A percentile compares a stretch with the other conserved stretches of the same genome.
Conservation (phyloP, 2,797 vertebrate genomes). For the Rhinoraja longicauda region DNA sequence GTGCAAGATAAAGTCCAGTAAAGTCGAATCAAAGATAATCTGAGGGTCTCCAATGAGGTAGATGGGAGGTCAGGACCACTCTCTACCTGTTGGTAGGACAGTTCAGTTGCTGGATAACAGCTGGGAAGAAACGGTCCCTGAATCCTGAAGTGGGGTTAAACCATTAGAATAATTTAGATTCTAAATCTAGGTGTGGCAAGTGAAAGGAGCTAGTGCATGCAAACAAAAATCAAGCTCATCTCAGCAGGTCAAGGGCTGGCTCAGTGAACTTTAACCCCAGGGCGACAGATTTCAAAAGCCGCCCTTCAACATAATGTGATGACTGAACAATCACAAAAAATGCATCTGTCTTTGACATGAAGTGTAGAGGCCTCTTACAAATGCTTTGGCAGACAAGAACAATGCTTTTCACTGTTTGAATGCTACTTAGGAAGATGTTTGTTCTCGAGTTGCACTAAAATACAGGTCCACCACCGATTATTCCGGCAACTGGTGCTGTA, state of each 20-base stretch:
- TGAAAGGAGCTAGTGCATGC: slow-evolving; percentile 53
- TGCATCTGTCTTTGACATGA: slow-evolving; percentile 30
- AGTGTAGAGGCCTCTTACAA: slow-evolving; percentile 15
- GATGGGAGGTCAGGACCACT: too few species aligned
- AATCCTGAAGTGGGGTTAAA: background rate
- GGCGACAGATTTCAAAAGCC: slow-evolving; percentile 46
- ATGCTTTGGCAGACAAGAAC: background rate
- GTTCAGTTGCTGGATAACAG: too few species aligned
- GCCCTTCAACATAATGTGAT: slow-evolving; percentile 54
- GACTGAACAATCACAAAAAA: slow-evolving; percentile 54
- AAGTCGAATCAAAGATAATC: too few species aligned
- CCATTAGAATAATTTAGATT: background rate
- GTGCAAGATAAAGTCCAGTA: too few species aligned
- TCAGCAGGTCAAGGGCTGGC: slow-evolving; percentile 59
- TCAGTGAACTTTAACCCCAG: slow-evolving; percentile 49
- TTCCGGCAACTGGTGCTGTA: too few species aligned
- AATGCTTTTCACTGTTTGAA: slow-evolving; percentile 18
- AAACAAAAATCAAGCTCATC: slow-evolving; percentile 68
- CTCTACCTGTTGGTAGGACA: too few species aligned
- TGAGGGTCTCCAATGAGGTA: too few species aligned
- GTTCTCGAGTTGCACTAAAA: background rate
- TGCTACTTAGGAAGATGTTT: background rate
- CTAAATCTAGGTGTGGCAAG: background rate
- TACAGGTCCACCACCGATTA: too few species aligned
- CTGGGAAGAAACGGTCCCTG: too few species aligned